Evolutionary conservation across 2,797 vertebrate genomes (phyloP).

Genomic region (Siniperca obscura): DNA sequence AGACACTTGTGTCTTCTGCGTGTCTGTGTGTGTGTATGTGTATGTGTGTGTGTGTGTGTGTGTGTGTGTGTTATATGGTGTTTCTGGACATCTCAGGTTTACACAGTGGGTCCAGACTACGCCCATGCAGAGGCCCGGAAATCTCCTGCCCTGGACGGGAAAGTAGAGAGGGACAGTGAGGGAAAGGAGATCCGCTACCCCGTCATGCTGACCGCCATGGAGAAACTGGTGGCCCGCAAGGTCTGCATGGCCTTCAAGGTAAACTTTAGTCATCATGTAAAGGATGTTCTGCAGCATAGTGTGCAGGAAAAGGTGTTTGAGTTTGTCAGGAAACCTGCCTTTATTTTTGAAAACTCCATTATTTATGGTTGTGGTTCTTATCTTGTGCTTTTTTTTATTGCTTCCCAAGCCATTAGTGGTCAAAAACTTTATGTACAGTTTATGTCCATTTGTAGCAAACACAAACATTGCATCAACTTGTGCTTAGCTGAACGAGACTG

Average conservation of each 20-base stretch:
- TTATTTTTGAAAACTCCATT: not conserved
- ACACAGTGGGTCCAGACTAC: constrained; percentile 97
- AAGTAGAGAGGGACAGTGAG: constrained; percentile 96
- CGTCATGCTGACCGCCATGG: constrained; percentile 97
- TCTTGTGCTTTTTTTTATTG: not conserved
- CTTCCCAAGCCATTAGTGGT: not conserved
- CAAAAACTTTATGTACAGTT: not conserved
- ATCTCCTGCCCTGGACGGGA: constrained; percentile 95
- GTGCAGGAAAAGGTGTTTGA: not conserved
- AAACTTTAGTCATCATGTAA: not conserved
- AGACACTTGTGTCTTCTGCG: not conserved
- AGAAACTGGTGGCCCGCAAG: constrained; percentile 97
- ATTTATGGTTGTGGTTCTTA: not conserved
- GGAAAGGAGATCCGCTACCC: constrained; percentile 98
- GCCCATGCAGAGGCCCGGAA: constrained; percentile 97
- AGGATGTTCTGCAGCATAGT: not conserved
- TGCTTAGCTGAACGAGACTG: not conserved
- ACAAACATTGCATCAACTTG: not conserved
- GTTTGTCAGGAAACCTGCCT: not conserved
- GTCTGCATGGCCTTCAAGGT: constrained; percentile 98
- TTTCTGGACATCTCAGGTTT: constrained; percentile 72
- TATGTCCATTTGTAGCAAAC: not conserved
- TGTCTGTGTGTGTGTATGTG: not conserved
- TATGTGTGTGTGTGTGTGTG: not conserved
- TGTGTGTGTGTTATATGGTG: not conserved